Conservation (phyloP, 2,113 vertebrate species). For the Pseudolaguvia tuberculata region DNA sequence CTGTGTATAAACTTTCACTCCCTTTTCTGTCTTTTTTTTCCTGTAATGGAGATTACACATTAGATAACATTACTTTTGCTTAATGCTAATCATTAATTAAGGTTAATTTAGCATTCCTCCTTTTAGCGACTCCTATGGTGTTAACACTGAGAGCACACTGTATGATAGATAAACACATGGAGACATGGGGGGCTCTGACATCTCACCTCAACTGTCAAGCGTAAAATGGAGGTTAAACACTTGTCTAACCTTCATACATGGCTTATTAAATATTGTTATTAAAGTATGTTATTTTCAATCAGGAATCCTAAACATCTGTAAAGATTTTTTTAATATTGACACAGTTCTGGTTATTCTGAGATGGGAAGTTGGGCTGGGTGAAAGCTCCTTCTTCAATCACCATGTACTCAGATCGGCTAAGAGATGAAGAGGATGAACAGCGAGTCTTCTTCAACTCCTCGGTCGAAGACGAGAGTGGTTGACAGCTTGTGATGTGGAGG, state of each 20-base stretch:
- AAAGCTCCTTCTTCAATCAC: constrained; percentile 92
- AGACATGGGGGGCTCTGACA: constrained; percentile 29
- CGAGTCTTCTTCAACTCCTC: constrained; percentile 87
- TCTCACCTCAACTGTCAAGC: constrained; percentile 28
- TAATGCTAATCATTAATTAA: constrained; percentile 27
- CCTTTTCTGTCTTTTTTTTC: not conserved
- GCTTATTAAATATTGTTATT: not conserved
- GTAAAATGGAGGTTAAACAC: constrained; percentile 8
- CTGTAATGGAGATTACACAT: not conserved
- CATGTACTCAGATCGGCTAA: constrained; percentile 96
- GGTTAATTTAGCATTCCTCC: not conserved
- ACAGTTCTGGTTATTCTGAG: constrained; percentile 86
- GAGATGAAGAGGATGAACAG: constrained; percentile 89
- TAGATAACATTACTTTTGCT: constrained; percentile 10
- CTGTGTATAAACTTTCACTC: not conserved
- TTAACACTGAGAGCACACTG: constrained; percentile 27
- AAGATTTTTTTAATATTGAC: constrained; percentile 95
- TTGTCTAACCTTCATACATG: constrained; percentile 1
- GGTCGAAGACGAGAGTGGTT: constrained; percentile 77
- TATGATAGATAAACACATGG: constrained; percentile 50
- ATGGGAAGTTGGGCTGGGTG: constrained; percentile 83
- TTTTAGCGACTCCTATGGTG: constrained; percentile 1
- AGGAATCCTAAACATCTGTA: constrained; percentile 81
- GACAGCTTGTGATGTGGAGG: constrained; percentile 90
- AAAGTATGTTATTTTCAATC: not conserved